These are phyloP conservation scores for Scaptomyza montana DNA, from an alignment of 1,140 invertebrate species.

Conservation along the genomic window DNA sequence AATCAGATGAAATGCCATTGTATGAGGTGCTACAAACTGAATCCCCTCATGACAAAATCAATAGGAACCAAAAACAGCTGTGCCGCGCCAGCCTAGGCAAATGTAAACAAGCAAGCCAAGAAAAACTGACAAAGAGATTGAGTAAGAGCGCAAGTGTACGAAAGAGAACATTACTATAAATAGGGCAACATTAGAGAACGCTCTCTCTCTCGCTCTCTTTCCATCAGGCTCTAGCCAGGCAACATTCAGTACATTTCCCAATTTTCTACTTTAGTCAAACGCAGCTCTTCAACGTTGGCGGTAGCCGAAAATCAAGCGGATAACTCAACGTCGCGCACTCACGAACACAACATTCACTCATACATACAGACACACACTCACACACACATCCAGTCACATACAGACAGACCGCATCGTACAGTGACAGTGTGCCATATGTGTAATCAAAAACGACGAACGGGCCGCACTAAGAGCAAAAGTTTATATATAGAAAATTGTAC, in stretches of 20 bases:
- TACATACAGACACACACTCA: conserved; percentile 13
- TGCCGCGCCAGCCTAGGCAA: conserved; percentile 35
- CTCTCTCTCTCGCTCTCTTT: conserved; percentile 5
- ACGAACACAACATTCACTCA: conserved; percentile 15
- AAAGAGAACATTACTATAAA: conserved; percentile 27
- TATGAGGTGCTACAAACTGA: conserved; percentile 11
- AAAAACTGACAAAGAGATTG: conserved; percentile 11
- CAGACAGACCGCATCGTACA: conserved; percentile 22
- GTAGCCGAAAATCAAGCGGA: conserved; percentile 53
- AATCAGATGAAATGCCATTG: conserved; percentile 19
- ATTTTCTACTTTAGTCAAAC: conserved; percentile 68
- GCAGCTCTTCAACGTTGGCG: conserved; percentile 77
- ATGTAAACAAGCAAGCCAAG: conserved; percentile 47
- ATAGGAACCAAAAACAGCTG: conserved; percentile 71
- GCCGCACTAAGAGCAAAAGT: conserved; percentile 63
- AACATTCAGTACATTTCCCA: conserved; percentile 21
- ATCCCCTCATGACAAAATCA: conserved; percentile 70
- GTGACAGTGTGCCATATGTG: conserved; percentile 76
- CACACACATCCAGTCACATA: conserved; percentile 34
- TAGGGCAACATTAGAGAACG: conserved; percentile 28
- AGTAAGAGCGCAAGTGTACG: conserved; percentile 2
- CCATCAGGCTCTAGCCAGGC: not conserved
- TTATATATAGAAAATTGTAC: conserved; percentile 83
- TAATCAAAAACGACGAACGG: conserved; percentile 66
- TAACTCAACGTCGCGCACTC: conserved; percentile 33